Evolutionary conservation across 2,113 vertebrate genomes (phyloP), one percentile per base, ranked within the genome.

Genomic region (Litocranius walleri): DNA sequence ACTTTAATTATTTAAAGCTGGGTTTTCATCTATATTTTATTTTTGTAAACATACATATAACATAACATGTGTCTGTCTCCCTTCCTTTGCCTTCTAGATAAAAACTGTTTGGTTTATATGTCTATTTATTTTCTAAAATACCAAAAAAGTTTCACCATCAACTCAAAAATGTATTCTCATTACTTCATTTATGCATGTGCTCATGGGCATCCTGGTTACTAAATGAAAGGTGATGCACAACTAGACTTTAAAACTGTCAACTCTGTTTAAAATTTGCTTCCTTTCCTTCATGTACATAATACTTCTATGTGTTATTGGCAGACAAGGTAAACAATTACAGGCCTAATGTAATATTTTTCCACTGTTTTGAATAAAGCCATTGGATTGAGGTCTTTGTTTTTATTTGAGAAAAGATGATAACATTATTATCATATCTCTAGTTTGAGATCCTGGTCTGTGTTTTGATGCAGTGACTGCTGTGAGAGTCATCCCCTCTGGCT

Each of bases 381-480:
- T 84, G 52, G 56, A 62, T 90, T 45, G 54, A 94, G 52, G 36
- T 67, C 33, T 90, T 74, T 94, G 56, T 54, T 94, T 97, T 94
- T 91, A 94, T 94, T 91, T 90, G 57, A 96, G 74, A 57, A 94
- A 91, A 91, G 23, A 52, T 88, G 57, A 62, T 90, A 94, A 90
- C 54, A 14, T 71, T 56, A 95, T 90, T 57, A 71, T 71, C 77
- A 36, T 64, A 90, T 87, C 92, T 90, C 23, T 50, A 85, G 1
- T 45, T 85, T 93, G 54, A 56, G 45, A 93, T 64, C 45, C 74
- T 56, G 50, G 27, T 92, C 36, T 92, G 43, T 54, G n/a, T 90
- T 84, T 71, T 80, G 45, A 56, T 93, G 56, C 13, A 64, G 2
- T 81, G 43, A 74, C 17, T 93, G 50, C 43, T 93, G 7, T 83